phyloP scores from a whole-genome alignment of 2,113 vertebrate genomes.

The Microcebus jonahi region DNA sequence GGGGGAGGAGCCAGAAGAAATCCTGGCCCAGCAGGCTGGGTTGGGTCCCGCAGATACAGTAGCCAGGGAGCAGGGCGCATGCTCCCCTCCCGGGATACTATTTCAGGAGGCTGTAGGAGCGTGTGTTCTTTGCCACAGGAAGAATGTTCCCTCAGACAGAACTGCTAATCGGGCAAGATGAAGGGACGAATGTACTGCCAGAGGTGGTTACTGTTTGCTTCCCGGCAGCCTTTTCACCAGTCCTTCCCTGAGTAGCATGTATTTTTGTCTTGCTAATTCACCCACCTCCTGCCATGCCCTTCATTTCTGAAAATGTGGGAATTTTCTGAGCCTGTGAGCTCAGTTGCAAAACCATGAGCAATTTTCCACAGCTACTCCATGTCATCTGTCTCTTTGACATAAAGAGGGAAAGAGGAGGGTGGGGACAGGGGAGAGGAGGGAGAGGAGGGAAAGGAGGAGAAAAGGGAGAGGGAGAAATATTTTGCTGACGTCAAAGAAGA shows the following conservation, averaged over 20 bases:
- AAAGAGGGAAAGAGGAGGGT: neutral
- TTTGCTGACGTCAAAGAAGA: constrained; percentile 83
- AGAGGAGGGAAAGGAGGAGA: neutral
- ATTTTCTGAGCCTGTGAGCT: constrained; percentile 64
- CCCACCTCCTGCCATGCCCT: constrained; percentile 16
- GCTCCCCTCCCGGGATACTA: constrained; percentile 32
- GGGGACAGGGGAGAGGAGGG: neutral
- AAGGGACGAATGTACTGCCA: constrained; percentile 61
- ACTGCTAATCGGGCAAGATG: constrained; percentile 70
- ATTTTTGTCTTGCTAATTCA: constrained; percentile 67
- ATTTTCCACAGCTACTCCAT: constrained; percentile 64
- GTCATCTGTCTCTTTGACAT: constrained; percentile 49
- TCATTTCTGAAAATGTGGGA: constrained; percentile 71
- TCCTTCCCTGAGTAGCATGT: constrained; percentile 73
- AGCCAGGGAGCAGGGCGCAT: constrained; percentile 23
- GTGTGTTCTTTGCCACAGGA: constrained; percentile 80
- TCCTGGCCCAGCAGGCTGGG: neutral
- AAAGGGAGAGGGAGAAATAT: constrained; percentile 64
- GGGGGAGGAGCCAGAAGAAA: neutral
- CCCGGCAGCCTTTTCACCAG: constrained; percentile 65
- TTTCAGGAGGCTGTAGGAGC: constrained; percentile 79
- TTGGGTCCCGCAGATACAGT: neutral
- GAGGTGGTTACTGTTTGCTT: constrained; percentile 58
- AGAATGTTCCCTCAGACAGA: constrained; percentile 80
- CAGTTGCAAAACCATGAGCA: neutral